A percentile compares a stretch with the other conserved stretches of the same genome.
Conservation (phyloP, 2,797 vertebrate species). For the Clarias pachynema region DNA sequence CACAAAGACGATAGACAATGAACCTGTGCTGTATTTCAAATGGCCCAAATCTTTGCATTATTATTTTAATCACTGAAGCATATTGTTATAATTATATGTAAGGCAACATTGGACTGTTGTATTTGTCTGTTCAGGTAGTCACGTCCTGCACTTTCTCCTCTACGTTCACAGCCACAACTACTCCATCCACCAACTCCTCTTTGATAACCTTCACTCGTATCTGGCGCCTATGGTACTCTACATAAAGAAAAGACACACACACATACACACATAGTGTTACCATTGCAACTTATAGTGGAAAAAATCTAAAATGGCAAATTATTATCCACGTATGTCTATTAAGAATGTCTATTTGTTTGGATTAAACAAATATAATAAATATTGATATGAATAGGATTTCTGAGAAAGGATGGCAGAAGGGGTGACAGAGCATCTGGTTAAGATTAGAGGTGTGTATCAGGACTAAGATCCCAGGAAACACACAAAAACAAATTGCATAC, state of each 20-base stretch:
- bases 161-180: constrained; percentile 57
- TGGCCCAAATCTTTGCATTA: not conserved
- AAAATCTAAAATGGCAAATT: not conserved
- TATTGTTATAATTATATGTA: not conserved
- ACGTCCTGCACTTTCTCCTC: constrained; percentile 57
- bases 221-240: constrained; percentile 67
- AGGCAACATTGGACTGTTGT: not conserved
- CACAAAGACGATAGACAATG: not conserved
- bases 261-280: not conserved
- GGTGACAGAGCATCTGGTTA: not conserved
- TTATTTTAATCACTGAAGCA: not conserved
- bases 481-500: not conserved
- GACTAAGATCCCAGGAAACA: not conserved
- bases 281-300: not conserved
- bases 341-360: not conserved
- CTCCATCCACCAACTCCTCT: constrained; percentile 68
- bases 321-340: not conserved
- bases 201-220: constrained; percentile 66
- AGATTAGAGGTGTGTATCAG: not conserved
- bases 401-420: not conserved
- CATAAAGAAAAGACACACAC: not conserved
- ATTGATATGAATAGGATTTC: not conserved
- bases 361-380: not conserved
- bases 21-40: not conserved
- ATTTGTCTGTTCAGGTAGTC: not conserved